Base-by-base conservation (phyloP, 2,113 vertebrate genomes). In the Nannobrachium achirus region DNA sequence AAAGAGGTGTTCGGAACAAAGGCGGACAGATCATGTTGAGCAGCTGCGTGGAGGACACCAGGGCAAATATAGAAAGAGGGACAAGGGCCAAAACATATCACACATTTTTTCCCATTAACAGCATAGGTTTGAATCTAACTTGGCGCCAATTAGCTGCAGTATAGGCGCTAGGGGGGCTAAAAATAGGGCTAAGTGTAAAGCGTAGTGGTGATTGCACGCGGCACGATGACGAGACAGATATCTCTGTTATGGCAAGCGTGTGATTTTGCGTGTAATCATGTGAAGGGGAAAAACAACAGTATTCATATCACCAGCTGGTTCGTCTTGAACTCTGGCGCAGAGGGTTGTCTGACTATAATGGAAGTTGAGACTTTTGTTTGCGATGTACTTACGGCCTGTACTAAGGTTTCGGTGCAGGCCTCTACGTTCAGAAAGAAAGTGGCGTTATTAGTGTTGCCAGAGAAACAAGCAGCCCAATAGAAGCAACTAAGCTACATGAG, bases 51-150 rank as follows among this genome's bases (percentile, higher is more conserved):
- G 70, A 79, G 81, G 75, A 87, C 80, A 57, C 67, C 74, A 71
- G 68, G 86, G 40, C 90, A 84, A 87, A 91, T 91, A 87, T 92
- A 92, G 91, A 86, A 82, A 73, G 81, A 33, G 76, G 76, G 79
- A 84, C 78, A 71, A 77, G 81, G 81, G 89, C 85, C 86, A 86
- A 88, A 90, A 86, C 89, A 89, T 90, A 89, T 89, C 86, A 85
- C 78, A 87, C 87, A 89, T 92, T 88, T 91, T 89, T 91, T 89
- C 89, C 90, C 90, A 90, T 90, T 91, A 91, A 90, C 90, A 89
- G 80, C 84, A 84, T 84, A 83, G 85, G 88, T 91, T 90, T 88
- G 87, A 91, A 88, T 87, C 86, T 90, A 86, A 88, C 89, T 74
- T 84, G 89, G 87, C 89, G 84, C 88, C 84, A 87, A 91, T 91